phyloP scores from a whole-genome alignment of 2,113 vertebrate genomes.

The Gadus chalcogrammus region DNA sequence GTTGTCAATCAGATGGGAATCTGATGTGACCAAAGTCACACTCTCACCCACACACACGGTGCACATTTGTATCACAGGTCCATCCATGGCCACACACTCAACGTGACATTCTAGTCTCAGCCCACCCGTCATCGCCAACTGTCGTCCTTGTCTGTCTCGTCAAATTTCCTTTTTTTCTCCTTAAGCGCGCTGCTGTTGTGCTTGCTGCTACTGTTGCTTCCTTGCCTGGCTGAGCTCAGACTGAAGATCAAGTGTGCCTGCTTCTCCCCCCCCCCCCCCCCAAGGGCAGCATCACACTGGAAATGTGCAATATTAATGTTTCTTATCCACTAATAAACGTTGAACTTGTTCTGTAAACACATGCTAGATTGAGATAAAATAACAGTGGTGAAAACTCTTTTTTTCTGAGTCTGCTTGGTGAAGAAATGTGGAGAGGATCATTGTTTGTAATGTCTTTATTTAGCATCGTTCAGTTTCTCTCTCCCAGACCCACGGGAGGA shows the following conservation, averaged over 20 bases:
- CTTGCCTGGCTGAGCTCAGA: conserved; percentile 31
- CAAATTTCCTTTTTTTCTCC: no score
- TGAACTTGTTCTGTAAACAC: conserved; percentile 32
- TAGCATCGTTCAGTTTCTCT: conserved; percentile 23
- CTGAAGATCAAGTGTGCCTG: conserved; percentile 28
- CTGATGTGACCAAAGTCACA: conserved; percentile 67
- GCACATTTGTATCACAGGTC: no score
- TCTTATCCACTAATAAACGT: conserved; percentile 8
- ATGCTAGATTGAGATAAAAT: conserved; percentile 46
- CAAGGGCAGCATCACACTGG: conserved; percentile 24
- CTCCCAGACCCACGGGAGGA: conserved; percentile 6
- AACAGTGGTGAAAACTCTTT: background rate
- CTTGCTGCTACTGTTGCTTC: no score
- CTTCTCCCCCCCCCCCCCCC: background rate
- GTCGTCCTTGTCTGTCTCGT: no score
- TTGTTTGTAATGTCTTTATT: conserved; percentile 59
- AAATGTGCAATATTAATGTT: conserved; percentile 20
- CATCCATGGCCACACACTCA: no score
- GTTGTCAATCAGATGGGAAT: conserved; percentile 73
- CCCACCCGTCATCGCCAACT: no score
- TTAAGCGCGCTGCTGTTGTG: conserved; percentile 14
- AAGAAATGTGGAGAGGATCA: conserved; percentile 1
- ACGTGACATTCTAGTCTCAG: no score
- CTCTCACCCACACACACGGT: conserved; percentile 10
- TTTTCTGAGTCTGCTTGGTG: background rate